Conservation (phyloP, 2,888 invertebrate genomes). For the Dusona sp. region DNA sequence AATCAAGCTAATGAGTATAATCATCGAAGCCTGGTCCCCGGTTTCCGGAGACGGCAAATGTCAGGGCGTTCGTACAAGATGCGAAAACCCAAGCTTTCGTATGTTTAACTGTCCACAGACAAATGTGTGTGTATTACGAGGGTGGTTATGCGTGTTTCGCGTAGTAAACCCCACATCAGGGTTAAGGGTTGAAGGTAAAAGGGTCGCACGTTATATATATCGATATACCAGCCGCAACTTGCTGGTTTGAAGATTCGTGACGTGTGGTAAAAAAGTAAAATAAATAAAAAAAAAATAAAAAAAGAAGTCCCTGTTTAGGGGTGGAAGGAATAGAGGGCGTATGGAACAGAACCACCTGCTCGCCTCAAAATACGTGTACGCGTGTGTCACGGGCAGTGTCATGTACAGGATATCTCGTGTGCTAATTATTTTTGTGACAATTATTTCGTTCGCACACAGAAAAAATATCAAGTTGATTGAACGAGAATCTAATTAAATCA, state of each 20-base stretch:
- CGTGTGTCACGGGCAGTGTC: not conserved
- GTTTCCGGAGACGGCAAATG: constrained; percentile 32
- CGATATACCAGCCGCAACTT: not conserved
- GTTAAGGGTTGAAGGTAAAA: constrained; percentile 68
- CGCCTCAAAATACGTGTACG: constrained; percentile 9
- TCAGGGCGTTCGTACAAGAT: not conserved
- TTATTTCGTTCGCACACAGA: no score
- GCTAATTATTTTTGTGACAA: no score
- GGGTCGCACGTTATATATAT: constrained; percentile 40
- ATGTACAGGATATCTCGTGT: no score
- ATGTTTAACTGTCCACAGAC: not conserved
- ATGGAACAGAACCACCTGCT: constrained; percentile 31
- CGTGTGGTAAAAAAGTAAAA: constrained; percentile 40
- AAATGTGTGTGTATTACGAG: not conserved
- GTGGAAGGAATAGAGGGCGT: not conserved
- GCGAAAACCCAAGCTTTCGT: constrained; percentile 1
- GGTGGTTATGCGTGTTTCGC: constrained; percentile 34
- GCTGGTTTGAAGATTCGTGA: constrained; percentile 49
- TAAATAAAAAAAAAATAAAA: not conserved
- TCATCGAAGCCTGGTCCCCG: constrained; percentile 67
- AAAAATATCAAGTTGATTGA: no score
- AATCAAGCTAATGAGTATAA: constrained; percentile 81
- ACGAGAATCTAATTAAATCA: no score
- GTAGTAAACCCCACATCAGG: constrained; percentile 26
- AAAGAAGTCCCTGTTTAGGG: not conserved